Base-by-base conservation (phyloP, 2,888 invertebrate genomes). In the Agrochola circellaris region DNA sequence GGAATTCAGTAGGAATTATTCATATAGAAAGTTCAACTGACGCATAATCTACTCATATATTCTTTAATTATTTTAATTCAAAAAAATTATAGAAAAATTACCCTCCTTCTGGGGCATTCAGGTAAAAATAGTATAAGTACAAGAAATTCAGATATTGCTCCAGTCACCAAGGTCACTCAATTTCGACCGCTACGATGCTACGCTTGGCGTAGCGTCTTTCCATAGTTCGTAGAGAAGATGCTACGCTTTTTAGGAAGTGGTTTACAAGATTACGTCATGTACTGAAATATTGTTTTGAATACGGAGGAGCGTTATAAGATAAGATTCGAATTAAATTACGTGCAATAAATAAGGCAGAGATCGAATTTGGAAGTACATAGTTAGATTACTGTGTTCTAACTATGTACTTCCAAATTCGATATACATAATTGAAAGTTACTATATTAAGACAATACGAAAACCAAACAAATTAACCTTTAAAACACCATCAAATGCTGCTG, bases 1-100 rank as follows among this genome's bases (percentile, higher is more conserved):
- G 72, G 66, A 83, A 83, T 61, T 6, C 38, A 66, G 60, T n/a
- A 66, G 7, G 26, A 71, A 60, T 54, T 68, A 56, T 45, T n/a
- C n/a, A 15, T 60, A 9, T 42, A 26, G 13, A 69, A 20, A 51
- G 11, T 38, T 30, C 8, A 1, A 45, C 15, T 23, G 17, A 66
- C 23, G 26, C 4, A 48, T 34, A 26, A 34, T 61, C 1, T 51
- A 17, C 4, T 61, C 3, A 45, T 6, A 30, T 0, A 26, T n/a
- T 11, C 9, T n/a, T 68, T 38, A 0, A 7, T 4, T 38, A 11
- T 26, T 65, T 34, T 61, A 26, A n/a, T 2, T 7, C 5, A 7
- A 58, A 26, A 58, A 13, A 9, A 8, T 13, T 5, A 6, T n/a
- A 8, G 2, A 26, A 58, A 58, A 58, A 26, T 30, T 30, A 60